Evolutionary conservation across 1,140 invertebrate species (phyloP), one percentile per base, ranked within the genome.

Genomic region (Drosophila neocordata): DNA sequence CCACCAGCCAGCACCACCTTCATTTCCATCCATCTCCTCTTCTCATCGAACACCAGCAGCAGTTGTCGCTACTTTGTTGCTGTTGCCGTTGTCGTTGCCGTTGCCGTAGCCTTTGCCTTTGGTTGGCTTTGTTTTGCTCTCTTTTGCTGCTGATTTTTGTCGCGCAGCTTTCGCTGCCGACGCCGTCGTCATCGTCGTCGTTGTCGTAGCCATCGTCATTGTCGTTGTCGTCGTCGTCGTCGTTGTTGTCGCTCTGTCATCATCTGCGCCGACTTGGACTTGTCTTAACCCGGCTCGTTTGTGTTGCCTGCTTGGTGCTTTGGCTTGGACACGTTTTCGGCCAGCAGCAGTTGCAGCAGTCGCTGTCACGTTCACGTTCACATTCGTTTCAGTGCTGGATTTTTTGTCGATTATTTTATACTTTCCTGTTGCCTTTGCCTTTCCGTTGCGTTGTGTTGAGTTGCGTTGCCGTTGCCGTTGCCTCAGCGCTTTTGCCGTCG

Each of bases 321-420:
- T 78, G 76, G 73, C 76, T 84, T 80, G 81, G 81, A 84, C 83
- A 78, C 76, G 73, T 72, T 44, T 69, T 61, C 81, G 76, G 80
- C 81, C 82, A 69, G 68, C 37, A 35, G 31, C 76, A 31, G 66
- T 61, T 80, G 80, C 60, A 63, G 74, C 73, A 70, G 73, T 64
- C 55, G 57, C 67, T 67, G 58, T 60, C 62, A 78, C 79, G 80
- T 82, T 73, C 69, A 44, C 41, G 41, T 44, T 44, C 41, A 44
- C 15, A 18, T 44, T 44, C 41, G 41, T 44, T 41, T 44, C 41
- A 48, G 41, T 48, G 41, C 41, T 48, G 41, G 41, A 48, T 48
- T 38, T 38, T 18, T 48, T 11, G 41, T 48, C 7, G 41, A 48
- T 48, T 48, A 20, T 48, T 48, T 48, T 48, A 44, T 44, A 44